Evolutionary conservation across 2,797 vertebrate genomes (phyloP).

Genomic region (Oryzias sinensis): DNA sequence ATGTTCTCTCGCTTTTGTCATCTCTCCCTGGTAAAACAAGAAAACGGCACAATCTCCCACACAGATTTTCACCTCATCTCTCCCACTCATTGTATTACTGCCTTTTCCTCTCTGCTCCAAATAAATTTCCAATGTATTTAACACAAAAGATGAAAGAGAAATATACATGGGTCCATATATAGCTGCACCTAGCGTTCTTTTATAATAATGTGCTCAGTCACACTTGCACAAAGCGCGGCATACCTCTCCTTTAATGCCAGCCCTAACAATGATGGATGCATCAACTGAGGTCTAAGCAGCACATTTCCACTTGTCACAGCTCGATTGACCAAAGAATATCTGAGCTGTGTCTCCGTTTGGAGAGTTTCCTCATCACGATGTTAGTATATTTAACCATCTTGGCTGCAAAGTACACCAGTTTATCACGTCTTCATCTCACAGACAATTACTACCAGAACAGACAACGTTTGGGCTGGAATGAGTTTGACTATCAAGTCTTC

Average conservation of each 20-base stretch:
- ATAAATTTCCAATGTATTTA: conserved; percentile 40
- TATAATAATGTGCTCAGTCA: conserved; percentile 42
- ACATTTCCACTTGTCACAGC: conserved; percentile 19
- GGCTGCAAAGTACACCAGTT: conserved; percentile 12
- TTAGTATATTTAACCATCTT: conserved; percentile 25
- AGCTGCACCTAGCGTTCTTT: too few species aligned
- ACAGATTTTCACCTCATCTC: conserved; percentile 10
- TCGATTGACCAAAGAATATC: conserved; percentile 19
- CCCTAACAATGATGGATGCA: conserved; percentile 31
- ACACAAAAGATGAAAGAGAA: conserved; percentile 43
- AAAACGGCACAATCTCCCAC: conserved; percentile 4
- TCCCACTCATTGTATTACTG: background rate
- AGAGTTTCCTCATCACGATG: conserved; percentile 27
- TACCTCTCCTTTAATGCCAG: conserved; percentile 30
- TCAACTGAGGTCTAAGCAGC: background rate
- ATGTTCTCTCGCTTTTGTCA: conserved; percentile 6
- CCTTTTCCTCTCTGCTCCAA: background rate
- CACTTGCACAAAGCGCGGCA: conserved; percentile 18
- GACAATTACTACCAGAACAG: conserved; percentile 41
- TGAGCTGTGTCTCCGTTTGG: conserved; percentile 27
- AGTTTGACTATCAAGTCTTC: conserved; percentile 33
- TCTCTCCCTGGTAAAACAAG: conserved; percentile 15
- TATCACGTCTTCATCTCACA: background rate
- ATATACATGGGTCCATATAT: conserved; percentile 24
- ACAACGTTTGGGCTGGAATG: conserved; percentile 57